Evolutionary conservation across 2,888 invertebrate genomes (phyloP), one percentile per base, ranked within the genome.

Genomic region (Spodoptera picta): DNA sequence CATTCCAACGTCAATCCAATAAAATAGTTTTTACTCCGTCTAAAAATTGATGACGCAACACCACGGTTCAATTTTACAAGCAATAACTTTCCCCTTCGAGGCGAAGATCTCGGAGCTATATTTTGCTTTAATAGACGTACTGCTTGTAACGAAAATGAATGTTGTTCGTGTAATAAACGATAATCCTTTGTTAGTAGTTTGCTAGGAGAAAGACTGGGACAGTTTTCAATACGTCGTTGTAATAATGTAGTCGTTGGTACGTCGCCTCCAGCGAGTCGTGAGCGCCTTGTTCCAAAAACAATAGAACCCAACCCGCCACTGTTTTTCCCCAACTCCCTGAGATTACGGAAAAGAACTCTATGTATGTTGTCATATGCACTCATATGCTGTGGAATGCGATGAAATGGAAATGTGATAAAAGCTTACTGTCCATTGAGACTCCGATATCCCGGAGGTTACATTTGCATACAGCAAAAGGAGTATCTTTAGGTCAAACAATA

Each of bases 131-230:
- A 83, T 84, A 83, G 73, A 67, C 62, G 79, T 48, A 69, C 64
- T 79, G 81, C 80, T 86, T 81, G 82, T 87, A 87, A 87, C 88
- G 87, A 89, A 87, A 87, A 87, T 87, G 82, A 83, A 87, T 87
- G 84, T 85, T 82, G 68, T 75, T 67, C 68, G 74, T 76, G 81
- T 81, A 83, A 85, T 85, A 87, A 87, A 81, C 84, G 78, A 77
- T 79, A 75, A 66, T 72, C 79, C 74, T 85, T 83, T 85, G 81
- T 83, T 81, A 65, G 74, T 68, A 61, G 60, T 69, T 66, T 61
- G 49, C 48, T 56, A 64, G 64, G 69, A 70, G 51, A 66, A 68
- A 61, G 58, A 42, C 59, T 65, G 58, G 44, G 65, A 65, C 45
- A 57, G 64, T 73, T 69, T 44, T 52, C 58, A 56, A 69, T 67